Conservation (phyloP, 2,113 vertebrate species). For the Cebus imitator region DNA sequence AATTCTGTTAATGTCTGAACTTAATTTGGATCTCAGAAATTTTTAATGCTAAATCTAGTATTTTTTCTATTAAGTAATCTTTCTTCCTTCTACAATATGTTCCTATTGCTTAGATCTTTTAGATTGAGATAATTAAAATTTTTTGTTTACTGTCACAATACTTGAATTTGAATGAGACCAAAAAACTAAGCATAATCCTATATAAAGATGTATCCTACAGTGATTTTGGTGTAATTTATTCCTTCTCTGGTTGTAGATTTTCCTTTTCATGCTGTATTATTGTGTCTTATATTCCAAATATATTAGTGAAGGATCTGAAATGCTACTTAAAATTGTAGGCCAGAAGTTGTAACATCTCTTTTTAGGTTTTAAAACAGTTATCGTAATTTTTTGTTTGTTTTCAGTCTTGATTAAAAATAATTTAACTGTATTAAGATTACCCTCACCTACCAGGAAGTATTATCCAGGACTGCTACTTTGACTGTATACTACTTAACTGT, state of each 20-base stretch:
- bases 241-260: neutral
- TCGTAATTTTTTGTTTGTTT: neutral
- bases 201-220: neutral
- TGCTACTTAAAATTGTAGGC: conserved; percentile 11
- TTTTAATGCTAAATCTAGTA: neutral
- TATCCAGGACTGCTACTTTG: neutral
- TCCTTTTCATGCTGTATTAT: neutral
- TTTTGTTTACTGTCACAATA: conserved; percentile 28
- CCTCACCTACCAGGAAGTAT: neutral
- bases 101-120: neutral
- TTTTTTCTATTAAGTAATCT: conserved; percentile 7
- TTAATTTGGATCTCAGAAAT: neutral
- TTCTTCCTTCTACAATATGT: neutral
- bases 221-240: conserved; percentile 11
- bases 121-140: neutral
- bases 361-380: conserved; percentile 9
- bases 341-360: neutral
- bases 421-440: conserved; percentile 10
- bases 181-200: neutral
- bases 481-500: neutral
- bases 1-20: neutral
- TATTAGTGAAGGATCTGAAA: conserved; percentile 40
- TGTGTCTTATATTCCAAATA: conserved; percentile 13
- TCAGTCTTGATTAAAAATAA: conserved; percentile 32
- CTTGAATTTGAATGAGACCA: neutral